Conservation (phyloP, 1,140 invertebrate species). For the Apolygus lucorum region DNA sequence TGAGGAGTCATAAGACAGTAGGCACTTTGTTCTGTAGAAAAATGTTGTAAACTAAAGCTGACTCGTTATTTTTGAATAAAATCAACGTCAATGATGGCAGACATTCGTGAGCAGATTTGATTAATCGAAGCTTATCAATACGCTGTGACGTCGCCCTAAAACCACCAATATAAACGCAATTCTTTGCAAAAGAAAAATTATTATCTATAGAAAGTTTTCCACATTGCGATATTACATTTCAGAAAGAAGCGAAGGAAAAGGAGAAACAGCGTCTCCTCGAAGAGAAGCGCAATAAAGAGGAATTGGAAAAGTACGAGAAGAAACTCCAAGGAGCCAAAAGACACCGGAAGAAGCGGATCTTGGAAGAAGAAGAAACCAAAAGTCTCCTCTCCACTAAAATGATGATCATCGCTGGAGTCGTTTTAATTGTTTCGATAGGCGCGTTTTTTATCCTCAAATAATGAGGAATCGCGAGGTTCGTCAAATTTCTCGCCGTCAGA, state of each 20-base stretch:
- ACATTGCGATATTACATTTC: neutral
- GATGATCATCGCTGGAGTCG: neutral
- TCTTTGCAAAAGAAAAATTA: no score
- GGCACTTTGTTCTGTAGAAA: no score
- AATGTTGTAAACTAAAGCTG: no score
- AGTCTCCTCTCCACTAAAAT: neutral
- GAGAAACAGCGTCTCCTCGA: conserved; percentile 25
- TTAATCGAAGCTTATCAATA: neutral
- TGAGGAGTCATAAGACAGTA: no score
- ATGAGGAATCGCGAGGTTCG: no score
- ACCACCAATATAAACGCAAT: neutral
- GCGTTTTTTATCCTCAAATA: neutral
- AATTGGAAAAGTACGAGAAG: conserved; percentile 34
- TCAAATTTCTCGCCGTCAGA: no score
- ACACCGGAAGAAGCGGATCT: conserved; percentile 22
- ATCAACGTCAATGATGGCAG: no score
- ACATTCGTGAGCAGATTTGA: no score
- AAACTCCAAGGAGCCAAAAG: conserved; percentile 32
- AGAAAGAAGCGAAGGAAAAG: conserved; percentile 30
- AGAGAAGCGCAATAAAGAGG: conserved; percentile 32
- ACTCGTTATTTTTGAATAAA: no score
- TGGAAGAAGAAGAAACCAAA: neutral
- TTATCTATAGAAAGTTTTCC: no score
- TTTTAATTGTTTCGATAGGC: neutral
- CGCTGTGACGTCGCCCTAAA: neutral